phyloP scores from a whole-genome alignment of 2,888 invertebrate species.

The Pollenia angustigena region DNA sequence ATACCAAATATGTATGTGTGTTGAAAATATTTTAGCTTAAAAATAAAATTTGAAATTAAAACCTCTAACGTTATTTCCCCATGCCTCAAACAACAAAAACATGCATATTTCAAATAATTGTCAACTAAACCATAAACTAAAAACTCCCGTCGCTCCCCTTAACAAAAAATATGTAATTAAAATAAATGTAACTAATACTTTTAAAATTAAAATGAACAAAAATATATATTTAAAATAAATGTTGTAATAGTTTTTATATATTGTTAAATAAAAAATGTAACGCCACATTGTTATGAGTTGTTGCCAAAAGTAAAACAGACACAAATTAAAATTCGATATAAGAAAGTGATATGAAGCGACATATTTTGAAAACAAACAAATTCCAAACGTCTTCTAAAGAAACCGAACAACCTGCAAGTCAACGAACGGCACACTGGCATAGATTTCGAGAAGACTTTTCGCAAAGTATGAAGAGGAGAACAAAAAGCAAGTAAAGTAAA shows the following conservation, averaged over 20 bases:
- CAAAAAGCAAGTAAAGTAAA: not conserved
- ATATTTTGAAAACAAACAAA: constrained; percentile 31
- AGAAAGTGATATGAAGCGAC: constrained; percentile 43
- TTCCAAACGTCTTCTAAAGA: constrained; percentile 41
- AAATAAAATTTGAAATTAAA: no score
- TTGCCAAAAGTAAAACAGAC: not conserved
- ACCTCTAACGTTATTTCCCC: no score
- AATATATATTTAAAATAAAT: not conserved
- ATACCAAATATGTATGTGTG: no score
- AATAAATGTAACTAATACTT: constrained; percentile 30
- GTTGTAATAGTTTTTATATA: constrained; percentile 4
- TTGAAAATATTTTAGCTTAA: no score
- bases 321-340: constrained; percentile 10
- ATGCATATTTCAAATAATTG: not conserved
- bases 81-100: no score
- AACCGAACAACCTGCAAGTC: constrained; percentile 34
- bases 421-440: constrained; percentile 43
- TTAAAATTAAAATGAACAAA: not conserved
- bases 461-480: not conserved
- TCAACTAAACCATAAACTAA: not conserved
- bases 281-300: not conserved
- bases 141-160: not conserved
- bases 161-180: not conserved
- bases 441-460: constrained; percentile 29
- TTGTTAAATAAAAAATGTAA: constrained; percentile 12